A percentile compares a stretch with the other conserved stretches of the same genome.
These are phyloP conservation scores for Colostygia pectinataria DNA, from an alignment of 2,888 invertebrate genomes.

Conservation along the genomic window DNA sequence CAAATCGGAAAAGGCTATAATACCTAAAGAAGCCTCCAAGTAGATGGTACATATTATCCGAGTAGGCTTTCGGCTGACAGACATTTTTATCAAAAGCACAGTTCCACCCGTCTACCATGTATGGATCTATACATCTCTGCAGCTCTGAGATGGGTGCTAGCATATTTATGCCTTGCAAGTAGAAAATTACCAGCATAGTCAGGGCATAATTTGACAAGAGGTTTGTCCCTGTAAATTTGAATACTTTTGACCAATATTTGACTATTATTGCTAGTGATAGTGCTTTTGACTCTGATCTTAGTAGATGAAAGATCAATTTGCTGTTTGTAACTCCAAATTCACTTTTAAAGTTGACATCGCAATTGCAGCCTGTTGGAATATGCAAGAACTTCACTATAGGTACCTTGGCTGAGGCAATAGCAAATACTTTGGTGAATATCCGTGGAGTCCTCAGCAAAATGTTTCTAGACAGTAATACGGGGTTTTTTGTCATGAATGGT, in stretches of 20 bases:
- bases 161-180: conserved; percentile 84
- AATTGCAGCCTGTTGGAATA: conserved; percentile 79
- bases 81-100: conserved; percentile 71
- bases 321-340: conserved; percentile 87
- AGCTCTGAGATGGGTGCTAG: conserved; percentile 81
- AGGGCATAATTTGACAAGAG: conserved; percentile 87
- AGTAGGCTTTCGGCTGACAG: conserved; percentile 36
- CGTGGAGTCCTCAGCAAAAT: conserved; percentile 53
- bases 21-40: conserved; percentile 85
- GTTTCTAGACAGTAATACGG: conserved; percentile 52
- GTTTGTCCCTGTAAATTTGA: conserved; percentile 80
- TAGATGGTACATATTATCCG: conserved; percentile 61
- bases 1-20: conserved; percentile 82
- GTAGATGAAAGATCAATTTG: conserved; percentile 82
- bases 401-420: conserved; percentile 86
- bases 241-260: conserved; percentile 88
- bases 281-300: conserved; percentile 81
- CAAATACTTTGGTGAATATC: conserved; percentile 79
- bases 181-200: conserved; percentile 86
- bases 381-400: conserved; percentile 90
- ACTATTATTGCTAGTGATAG: conserved; percentile 84
- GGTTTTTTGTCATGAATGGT: conserved; percentile 22
- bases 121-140: conserved; percentile 50
- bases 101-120: conserved; percentile 82
- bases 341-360: conserved; percentile 89